Conservation (phyloP, 1,140 invertebrate species). For the Eufriesea mexicana region DNA sequence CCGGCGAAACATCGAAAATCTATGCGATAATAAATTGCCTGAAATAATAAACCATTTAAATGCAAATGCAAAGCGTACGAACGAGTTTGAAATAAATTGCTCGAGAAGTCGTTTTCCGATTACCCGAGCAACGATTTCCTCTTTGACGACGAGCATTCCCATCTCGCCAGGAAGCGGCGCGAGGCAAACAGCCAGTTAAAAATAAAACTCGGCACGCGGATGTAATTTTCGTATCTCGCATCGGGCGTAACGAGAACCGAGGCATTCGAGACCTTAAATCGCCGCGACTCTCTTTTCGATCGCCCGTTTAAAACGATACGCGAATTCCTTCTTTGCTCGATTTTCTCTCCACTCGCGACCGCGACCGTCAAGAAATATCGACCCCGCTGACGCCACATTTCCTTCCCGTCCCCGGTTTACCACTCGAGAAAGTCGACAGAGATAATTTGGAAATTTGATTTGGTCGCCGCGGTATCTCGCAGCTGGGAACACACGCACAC, state of each 20-base stretch:
- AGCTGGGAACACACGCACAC: not conserved
- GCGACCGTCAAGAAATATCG: too few species aligned
- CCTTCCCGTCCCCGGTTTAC: not conserved
- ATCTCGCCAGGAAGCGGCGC: constrained; percentile 32
- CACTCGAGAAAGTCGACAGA: not conserved
- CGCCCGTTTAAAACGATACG: not conserved
- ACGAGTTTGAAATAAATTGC: constrained; percentile 40
- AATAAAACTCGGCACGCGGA: constrained; percentile 22
- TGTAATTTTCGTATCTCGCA: constrained; percentile 3
- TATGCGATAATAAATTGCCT: not conserved
- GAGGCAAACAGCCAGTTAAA: constrained; percentile 30
- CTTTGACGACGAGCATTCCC: constrained; percentile 18
- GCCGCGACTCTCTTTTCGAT: constrained; percentile 4
- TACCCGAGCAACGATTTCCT: constrained; percentile 4
- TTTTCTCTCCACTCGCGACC: too few species aligned
- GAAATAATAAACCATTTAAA: constrained; percentile 45
- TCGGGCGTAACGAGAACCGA: too few species aligned
- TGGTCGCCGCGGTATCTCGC: not conserved
- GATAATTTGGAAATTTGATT: constrained; percentile 7
- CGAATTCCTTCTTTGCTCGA: not conserved
- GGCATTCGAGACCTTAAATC: constrained; percentile 19
- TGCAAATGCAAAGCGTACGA: constrained; percentile 39
- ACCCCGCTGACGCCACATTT: too few species aligned
- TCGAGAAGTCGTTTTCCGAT: constrained; percentile 28
- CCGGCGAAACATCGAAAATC: constrained; percentile 24